phyloP scores from a whole-genome alignment of 2,113 vertebrate species.

The Calypte anna region DNA sequence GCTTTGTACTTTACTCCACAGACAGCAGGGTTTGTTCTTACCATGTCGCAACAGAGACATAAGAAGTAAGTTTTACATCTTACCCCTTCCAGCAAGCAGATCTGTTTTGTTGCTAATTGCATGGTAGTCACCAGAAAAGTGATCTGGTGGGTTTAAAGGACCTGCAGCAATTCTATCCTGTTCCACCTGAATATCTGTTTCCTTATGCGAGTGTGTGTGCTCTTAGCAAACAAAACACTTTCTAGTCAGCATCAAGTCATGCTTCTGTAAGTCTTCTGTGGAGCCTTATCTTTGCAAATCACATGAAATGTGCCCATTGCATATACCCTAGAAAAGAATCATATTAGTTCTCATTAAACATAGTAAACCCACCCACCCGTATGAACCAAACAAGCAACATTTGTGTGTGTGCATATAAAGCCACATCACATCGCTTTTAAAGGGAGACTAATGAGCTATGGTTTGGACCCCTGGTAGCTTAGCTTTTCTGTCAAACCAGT shows the following conservation, averaged over 20 bases:
- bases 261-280: not conserved
- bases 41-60: not conserved
- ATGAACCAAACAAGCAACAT: not conserved
- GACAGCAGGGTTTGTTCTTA: not conserved
- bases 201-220: fast-evolving
- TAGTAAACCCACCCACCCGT: not conserved
- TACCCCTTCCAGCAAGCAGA: not conserved
- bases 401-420: not conserved
- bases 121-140: not conserved
- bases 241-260: not conserved
- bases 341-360: constrained; percentile 1
- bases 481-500: not conserved
- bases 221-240: not conserved
- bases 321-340: not conserved
- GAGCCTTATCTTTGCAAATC: constrained; percentile 34
- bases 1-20: not conserved
- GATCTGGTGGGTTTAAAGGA: not conserved
- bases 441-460: not conserved
- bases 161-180: not conserved
- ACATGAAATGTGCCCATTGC: not conserved
- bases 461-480: not conserved
- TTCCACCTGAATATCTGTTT: constrained; percentile 25
- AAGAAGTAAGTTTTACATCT: not conserved
- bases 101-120: not conserved
- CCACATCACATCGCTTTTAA: not conserved